A percentile compares a stretch with the other conserved stretches of the same genome.
phyloP scores from a whole-genome alignment of 2,888 invertebrate species.

The Eutolmus rufibarbis region DNA sequence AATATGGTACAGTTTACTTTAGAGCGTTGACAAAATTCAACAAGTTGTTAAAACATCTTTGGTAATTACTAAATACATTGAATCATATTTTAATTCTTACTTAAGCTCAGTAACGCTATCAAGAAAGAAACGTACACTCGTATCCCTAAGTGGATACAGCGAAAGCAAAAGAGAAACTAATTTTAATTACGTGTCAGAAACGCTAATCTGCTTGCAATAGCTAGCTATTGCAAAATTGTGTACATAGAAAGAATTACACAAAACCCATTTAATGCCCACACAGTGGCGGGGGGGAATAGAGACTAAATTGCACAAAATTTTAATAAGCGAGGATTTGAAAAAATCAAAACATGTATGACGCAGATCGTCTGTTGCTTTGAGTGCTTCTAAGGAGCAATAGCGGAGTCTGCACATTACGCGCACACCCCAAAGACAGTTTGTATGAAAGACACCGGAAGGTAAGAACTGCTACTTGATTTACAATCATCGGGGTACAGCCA shows the following conservation, averaged over 20 bases:
- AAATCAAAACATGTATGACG: neutral
- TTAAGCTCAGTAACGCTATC: neutral
- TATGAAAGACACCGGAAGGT: neutral
- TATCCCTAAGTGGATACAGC: neutral
- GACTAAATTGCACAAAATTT: neutral
- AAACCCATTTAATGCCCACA: neutral
- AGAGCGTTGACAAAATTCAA: conserved; percentile 46
- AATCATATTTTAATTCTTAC: conserved; percentile 7
- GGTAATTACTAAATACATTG: conserved; percentile 43
- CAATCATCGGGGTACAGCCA: neutral
- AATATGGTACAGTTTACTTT: conserved; percentile 17
- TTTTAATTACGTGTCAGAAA: neutral
- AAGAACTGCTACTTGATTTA: neutral
- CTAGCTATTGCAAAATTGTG: neutral
- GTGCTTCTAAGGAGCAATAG: neutral
- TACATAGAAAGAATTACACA: neutral
- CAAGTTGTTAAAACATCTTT: conserved; percentile 46
- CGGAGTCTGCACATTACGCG: neutral
- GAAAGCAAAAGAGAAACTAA: neutral
- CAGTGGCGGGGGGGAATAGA: neutral
- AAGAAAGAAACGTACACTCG: neutral
- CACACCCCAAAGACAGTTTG: neutral
- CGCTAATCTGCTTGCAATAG: neutral
- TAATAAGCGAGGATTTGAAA: neutral
- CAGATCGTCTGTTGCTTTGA: neutral